Percentiles rank a stretch among this genome's conserved stretches.
Evolutionary conservation across 2,888 invertebrate genomes (phyloP).

Genomic region (Stenchaetothrips biformis): DNA sequence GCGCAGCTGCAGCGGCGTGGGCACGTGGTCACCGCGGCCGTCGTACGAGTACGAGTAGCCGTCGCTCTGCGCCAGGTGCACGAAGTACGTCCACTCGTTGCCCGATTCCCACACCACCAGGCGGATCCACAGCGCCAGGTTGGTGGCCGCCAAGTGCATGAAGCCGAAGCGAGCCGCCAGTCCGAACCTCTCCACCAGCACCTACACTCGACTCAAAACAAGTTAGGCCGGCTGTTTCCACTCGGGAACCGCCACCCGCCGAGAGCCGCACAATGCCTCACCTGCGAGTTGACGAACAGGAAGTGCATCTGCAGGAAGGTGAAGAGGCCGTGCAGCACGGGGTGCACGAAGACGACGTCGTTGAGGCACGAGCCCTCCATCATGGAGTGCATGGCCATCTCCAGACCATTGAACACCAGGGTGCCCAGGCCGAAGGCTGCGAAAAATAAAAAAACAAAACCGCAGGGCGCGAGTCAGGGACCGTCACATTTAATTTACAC

Average conservation of each 20-base stretch:
- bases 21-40: constrained; percentile 40
- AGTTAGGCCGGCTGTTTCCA: background rate
- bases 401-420: constrained; percentile 52
- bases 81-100: constrained; percentile 51
- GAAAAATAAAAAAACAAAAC: constrained; percentile 31
- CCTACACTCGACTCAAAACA: constrained; percentile 42
- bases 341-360: constrained; percentile 52
- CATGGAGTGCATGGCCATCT: constrained; percentile 55
- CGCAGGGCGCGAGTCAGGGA: background rate
- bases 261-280: constrained; percentile 37
- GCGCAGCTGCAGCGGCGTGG: constrained; percentile 46
- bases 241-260: too few relatives aligned
- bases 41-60: constrained; percentile 39
- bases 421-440: constrained; percentile 54
- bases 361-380: constrained; percentile 50
- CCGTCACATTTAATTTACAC: background rate
- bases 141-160: constrained; percentile 53
- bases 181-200: constrained; percentile 51
- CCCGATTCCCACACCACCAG: constrained; percentile 53
- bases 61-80: constrained; percentile 46
- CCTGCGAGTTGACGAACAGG: constrained; percentile 55
- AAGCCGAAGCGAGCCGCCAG: constrained; percentile 52
- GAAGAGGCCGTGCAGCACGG: constrained; percentile 53
- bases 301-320: constrained; percentile 57
- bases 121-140: constrained; percentile 52